Evolutionary conservation across 2,113 vertebrate genomes (phyloP).

Genomic region (Agelaius phoeniceus): DNA sequence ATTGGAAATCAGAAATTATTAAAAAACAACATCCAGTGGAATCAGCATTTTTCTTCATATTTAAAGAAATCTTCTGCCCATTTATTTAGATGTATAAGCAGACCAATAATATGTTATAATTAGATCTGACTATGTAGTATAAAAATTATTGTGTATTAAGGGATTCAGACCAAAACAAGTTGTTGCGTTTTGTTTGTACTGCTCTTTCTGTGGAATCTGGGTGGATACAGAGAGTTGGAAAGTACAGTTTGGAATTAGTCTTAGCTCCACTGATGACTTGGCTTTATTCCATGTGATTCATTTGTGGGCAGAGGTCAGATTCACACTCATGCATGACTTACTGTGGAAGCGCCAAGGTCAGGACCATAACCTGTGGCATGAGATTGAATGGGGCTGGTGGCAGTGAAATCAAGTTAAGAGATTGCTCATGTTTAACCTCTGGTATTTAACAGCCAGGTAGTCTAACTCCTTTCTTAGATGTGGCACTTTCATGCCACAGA

Average conservation of each 20-base stretch:
- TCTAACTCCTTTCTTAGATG: not conserved
- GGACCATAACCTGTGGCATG: not conserved
- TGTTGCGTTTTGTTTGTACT: not conserved
- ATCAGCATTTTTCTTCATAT: not conserved
- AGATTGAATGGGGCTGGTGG: not conserved
- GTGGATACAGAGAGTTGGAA: not conserved
- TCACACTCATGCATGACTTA: not conserved
- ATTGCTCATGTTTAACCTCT: not conserved
- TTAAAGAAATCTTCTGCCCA: not conserved
- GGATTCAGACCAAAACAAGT: not conserved
- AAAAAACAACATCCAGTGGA: not conserved
- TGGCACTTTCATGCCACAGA: not conserved
- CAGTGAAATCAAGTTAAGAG: not conserved
- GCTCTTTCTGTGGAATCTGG: not conserved
- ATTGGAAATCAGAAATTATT: not conserved
- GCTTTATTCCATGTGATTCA: not conserved
- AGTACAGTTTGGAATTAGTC: not conserved
- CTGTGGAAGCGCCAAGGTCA: too few species aligned
- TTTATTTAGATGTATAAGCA: not conserved
- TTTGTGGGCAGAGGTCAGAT: not conserved
- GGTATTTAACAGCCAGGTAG: not conserved
- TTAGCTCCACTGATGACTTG: not conserved
- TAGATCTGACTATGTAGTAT: not conserved
- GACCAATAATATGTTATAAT: not conserved
- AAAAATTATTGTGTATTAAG: not conserved